phyloP scores from a whole-genome alignment of 2,797 vertebrate genomes.

The Syngnathus acus region DNA sequence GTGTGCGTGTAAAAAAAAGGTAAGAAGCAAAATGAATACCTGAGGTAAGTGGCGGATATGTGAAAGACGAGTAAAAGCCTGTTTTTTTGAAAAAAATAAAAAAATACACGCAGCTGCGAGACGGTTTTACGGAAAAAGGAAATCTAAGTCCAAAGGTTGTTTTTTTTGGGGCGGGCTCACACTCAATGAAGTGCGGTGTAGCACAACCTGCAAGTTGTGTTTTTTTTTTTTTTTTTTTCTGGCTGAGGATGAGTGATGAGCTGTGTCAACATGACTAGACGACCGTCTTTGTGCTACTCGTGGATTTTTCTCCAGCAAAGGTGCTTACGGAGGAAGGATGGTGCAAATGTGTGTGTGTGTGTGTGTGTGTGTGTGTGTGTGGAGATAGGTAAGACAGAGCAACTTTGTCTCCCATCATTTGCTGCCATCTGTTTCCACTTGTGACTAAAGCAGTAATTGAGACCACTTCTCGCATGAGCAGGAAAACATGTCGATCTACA shows the following conservation, averaged over 20 bases:
- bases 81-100: background rate
- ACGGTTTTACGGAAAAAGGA: conserved; percentile 36
- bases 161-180: conserved; percentile 21
- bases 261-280: conserved; percentile 52
- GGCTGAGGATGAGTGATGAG: conserved; percentile 47
- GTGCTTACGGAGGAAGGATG: conserved; percentile 3
- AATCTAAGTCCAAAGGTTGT: conserved; percentile 29
- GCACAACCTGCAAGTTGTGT: conserved; percentile 32
- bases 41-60: background rate
- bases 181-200: conserved; percentile 44
- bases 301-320: conserved; percentile 34
- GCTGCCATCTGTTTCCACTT: conserved; percentile 76
- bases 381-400: conserved; percentile 58
- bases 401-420: conserved; percentile 70
- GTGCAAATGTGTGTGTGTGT: conserved; percentile 1
- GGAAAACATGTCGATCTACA: conserved; percentile 66
- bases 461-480: conserved; percentile 72
- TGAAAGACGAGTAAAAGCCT: background rate
- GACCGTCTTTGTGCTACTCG: conserved; percentile 25
- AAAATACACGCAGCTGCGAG: conserved; percentile 12
- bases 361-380: conserved; percentile 20
- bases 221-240: conserved; percentile 32
- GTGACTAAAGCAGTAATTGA: conserved; percentile 69
- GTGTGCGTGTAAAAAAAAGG: background rate
- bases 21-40: background rate